Base-by-base conservation (phyloP, 2,888 invertebrate species). In the Andrena flavipes region DNA sequence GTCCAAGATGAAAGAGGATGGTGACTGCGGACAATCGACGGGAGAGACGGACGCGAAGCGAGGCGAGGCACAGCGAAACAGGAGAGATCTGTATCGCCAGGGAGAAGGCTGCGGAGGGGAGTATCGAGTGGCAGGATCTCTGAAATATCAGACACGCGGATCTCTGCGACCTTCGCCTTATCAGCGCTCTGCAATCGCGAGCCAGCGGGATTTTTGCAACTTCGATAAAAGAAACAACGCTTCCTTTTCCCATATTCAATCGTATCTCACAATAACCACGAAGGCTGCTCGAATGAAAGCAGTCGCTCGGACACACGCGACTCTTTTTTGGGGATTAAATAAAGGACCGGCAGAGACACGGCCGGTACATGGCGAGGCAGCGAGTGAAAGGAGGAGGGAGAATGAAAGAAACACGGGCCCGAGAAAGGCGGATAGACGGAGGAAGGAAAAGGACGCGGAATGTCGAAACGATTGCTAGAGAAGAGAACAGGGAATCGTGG, bases 11-110 rank as follows among this genome's bases (percentile, higher is more conserved):
- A 7, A 56, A 10, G 29, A 33, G 63, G 23, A 26, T 7, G 2
- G 16, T 0, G 29, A 64, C 13, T 29, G 30, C 20, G 5, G 8
- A 10, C 48, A 3, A 16, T 56, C 42, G 6, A n/a, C 20, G 26
- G 70, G 26, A 3, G 16, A 35, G 70, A 54, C 3, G 5, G 6
- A n/a, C 13, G 6, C 26, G 48, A 10, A 16, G n/a, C 10, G 2
- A n/a, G 33, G 10, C 49, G 23, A 33, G 29, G 23, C 20, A 42
- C 20, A 20, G 16, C 23, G 56, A 56, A 26, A 23, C 13, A 33
- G 7, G 29, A 13, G 26, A 26, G 29, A 70, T 51, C 20, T 49
- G 49, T 69, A 75, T 29, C 69, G 49, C 13, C 49, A 62, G 70
- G 29, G 29, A 62, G 7, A 23, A 60, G 59, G 49, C 49, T 42